These are phyloP conservation scores for Rousettus madagascariensis DNA, from an alignment of 2,797 vertebrate genomes.

Conservation along the genomic window DNA sequence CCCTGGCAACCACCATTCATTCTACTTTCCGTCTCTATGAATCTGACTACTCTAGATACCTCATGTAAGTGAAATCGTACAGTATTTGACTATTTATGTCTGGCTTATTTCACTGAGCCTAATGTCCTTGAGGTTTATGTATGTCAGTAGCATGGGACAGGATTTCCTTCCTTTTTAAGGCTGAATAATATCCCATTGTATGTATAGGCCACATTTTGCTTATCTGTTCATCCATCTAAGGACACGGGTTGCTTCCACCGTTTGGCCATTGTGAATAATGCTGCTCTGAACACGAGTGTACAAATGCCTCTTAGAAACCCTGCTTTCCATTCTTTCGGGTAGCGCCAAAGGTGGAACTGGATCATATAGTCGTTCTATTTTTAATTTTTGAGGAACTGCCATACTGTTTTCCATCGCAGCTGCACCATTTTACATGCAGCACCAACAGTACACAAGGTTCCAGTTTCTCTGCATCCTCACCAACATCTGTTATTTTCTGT, in stretches of 20 bases:
- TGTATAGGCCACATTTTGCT: background rate
- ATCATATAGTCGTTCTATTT: background rate
- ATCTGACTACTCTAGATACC: background rate
- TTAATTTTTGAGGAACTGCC: background rate
- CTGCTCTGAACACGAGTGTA: background rate
- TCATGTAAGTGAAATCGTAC: background rate
- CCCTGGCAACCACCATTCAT: fast-evolving
- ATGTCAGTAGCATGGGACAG: too few relatives aligned
- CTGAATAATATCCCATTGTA: background rate
- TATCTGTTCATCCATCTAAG: background rate
- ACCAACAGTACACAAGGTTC: background rate
- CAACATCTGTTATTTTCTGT: background rate
- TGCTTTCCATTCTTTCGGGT: background rate
- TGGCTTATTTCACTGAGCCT: background rate
- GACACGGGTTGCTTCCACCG: background rate
- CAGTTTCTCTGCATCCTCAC: background rate
- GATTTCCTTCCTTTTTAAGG: background rate
- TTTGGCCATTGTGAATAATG: background rate
- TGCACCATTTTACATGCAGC: background rate
- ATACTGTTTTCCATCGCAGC: background rate
- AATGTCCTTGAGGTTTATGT: background rate
- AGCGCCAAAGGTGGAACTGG: background rate
- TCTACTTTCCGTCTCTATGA: background rate
- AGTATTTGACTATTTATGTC: background rate
- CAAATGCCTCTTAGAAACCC: background rate